Conservation (phyloP, 2,113 vertebrate species). For the Caloenas nicobarica region DNA sequence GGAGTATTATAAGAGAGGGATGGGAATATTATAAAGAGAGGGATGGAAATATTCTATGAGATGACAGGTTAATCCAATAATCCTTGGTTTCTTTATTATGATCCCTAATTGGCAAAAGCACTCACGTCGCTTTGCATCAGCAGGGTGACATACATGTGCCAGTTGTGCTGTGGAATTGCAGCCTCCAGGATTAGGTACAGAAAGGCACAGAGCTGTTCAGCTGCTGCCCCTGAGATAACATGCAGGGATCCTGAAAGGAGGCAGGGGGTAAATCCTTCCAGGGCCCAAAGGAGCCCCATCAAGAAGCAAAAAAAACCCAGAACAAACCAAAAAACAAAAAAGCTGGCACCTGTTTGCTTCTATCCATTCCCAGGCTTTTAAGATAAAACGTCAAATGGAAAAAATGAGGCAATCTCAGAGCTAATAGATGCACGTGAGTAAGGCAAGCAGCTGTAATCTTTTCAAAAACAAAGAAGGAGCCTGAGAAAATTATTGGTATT, state of each 20-base stretch:
- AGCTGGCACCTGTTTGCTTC: constrained; percentile 27
- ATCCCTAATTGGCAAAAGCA: background rate
- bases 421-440: constrained; percentile 4
- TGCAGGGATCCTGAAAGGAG: background rate
- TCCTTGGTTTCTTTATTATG: background rate
- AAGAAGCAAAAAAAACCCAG: background rate
- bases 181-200: background rate
- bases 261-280: background rate
- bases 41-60: background rate
- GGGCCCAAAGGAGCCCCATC: background rate
- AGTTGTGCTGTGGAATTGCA: background rate
- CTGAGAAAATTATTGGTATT: constrained; percentile 48
- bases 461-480: constrained; percentile 41
- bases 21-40: background rate
- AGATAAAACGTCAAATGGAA: constrained; percentile 52
- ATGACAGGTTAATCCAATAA: background rate
- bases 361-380: constrained; percentile 37
- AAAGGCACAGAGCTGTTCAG: background rate
- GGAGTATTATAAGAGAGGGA: background rate
- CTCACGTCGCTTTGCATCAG: background rate
- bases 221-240: background rate
- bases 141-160: background rate
- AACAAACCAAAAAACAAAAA: background rate
- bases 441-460: background rate
- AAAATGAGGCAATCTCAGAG: constrained; percentile 45